Evolutionary conservation across 2,888 invertebrate genomes (phyloP), one percentile per base, ranked within the genome.

Genomic region (Opisthograptis luteolata): DNA sequence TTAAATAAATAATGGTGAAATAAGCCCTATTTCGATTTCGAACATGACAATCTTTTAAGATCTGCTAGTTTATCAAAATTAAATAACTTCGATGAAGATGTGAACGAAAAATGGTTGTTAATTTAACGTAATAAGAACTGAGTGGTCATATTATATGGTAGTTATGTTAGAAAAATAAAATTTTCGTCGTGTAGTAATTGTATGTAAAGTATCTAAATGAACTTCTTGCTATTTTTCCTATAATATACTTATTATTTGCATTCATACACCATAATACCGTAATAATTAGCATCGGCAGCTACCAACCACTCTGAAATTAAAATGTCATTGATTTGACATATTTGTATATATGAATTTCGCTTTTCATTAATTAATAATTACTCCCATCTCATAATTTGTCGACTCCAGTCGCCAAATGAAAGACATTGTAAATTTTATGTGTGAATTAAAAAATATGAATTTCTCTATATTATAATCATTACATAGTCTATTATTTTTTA

Each of bases 391-490:
- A 37, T 47, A 44, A 49, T 54, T 53, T 48, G 35, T 45, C 44
- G 30, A 30, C 10, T 19, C 6, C 24, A 40, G 28, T 36, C 20
- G 77, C 73, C 68, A 76, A 82, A 76, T 77, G 73, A 42, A 44
- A 56, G 46, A 72, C 76, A 75, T 79, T 82, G 82, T 87, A 87
- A 83, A 86, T 86, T 87, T 77, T 84, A 81, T 79, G 78, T 73
- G 73, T 76, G 76, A 76, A 70, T 74, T 68, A 64, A 64, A n/a
- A 69, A 70, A 72, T 72, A 81, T 82, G 76, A 74, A 76, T 81
- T 79, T 76, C 72, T 71, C 72, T 76, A 71, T 77, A 78, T 78
- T 84, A 77, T 61, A 57, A 62, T 76, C 79, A 80, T 77, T 81
- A n/a, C n/a, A n/a, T n/a, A 81, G 76, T 76, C 70, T 83, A 72